Evolutionary conservation across 2,113 vertebrate genomes (phyloP).

Genomic region (Melospiza melodia): DNA sequence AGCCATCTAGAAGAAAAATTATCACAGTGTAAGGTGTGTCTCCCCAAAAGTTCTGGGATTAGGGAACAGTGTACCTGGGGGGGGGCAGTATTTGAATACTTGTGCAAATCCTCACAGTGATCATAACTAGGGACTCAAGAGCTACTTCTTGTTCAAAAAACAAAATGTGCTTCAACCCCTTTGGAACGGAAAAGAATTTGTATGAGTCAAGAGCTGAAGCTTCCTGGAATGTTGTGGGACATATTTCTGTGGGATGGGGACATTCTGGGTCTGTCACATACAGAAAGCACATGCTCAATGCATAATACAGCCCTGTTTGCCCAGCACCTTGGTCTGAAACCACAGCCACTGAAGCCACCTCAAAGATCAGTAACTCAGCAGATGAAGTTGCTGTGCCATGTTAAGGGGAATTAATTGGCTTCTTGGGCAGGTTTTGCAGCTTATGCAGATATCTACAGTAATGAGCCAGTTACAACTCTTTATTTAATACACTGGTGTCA

Average conservation of each 20-base stretch:
- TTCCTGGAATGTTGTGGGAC: neutral
- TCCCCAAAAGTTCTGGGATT: neutral
- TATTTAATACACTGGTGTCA: neutral
- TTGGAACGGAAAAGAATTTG: neutral
- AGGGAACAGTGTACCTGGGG: neutral
- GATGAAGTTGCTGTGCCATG: neutral
- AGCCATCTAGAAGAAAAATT: neutral
- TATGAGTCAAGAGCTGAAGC: neutral
- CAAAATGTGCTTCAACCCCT: neutral
- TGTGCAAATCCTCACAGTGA: neutral
- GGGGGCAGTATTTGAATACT: neutral
- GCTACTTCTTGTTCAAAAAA: neutral
- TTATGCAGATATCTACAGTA: neutral
- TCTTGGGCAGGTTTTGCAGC: neutral
- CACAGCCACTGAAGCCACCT: neutral
- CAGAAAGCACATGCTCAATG: neutral
- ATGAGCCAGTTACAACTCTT: neutral
- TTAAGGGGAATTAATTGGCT: neutral
- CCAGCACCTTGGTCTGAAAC: neutral
- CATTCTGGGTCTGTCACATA: neutral
- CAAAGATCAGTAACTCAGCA: neutral
- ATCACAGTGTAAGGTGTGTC: neutral
- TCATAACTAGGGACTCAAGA: neutral
- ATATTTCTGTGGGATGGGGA: neutral
- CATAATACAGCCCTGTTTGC: neutral